Evolutionary conservation across 2,888 invertebrate genomes (phyloP).

Genomic region (Dolomedes plantarius): DNA sequence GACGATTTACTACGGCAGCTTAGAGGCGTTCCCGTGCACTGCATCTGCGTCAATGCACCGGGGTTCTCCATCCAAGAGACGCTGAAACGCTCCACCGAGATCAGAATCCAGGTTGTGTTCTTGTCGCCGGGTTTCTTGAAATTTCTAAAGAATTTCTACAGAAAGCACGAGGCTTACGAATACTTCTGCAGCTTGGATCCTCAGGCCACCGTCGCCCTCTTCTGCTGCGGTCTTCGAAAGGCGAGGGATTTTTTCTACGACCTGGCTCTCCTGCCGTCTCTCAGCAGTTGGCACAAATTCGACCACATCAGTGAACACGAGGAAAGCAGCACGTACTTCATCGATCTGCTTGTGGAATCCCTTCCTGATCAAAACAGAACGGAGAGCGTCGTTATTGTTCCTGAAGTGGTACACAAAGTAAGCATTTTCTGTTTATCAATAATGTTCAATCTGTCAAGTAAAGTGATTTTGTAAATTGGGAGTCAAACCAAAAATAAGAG

Average conservation of each 20-base stretch:
- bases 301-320: not conserved
- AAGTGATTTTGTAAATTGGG: no score
- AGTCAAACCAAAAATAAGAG: no score
- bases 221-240: constrained; percentile 22
- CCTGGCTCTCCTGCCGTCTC: constrained; percentile 32
- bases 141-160: constrained; percentile 41
- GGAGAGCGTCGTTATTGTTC: not conserved
- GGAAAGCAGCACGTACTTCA: not conserved
- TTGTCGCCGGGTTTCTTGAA: constrained; percentile 40
- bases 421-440: no score
- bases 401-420: not conserved
- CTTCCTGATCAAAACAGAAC: not conserved
- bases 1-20: constrained; percentile 23
- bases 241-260: constrained; percentile 32
- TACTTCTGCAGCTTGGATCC: constrained; percentile 20
- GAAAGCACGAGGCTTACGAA: constrained; percentile 19
- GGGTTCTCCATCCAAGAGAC: not conserved
- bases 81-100: not conserved
- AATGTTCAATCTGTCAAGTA: no score
- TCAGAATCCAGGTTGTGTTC: constrained; percentile 30
- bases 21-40: not conserved
- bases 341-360: not conserved
- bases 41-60: constrained; percentile 25
- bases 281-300: constrained; percentile 36
- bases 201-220: constrained; percentile 18